Conservation (phyloP, 2,797 vertebrate genomes). For the Sebastes minor region DNA sequence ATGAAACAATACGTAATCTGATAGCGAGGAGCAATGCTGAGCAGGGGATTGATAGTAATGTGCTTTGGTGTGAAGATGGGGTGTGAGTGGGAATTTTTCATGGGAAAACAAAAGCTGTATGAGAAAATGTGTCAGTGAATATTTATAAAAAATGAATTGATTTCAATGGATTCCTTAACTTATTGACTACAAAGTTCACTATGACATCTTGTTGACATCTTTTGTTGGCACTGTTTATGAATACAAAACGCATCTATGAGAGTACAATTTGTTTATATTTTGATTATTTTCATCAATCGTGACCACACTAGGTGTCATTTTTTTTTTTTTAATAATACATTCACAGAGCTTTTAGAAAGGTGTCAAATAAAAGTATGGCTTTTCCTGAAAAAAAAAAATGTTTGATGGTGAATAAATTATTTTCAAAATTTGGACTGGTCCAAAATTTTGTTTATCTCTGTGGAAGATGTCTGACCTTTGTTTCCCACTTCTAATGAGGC, state of each 20-base stretch:
- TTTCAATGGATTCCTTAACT: neutral
- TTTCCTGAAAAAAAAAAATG: too few species aligned
- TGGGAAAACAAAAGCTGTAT: neutral
- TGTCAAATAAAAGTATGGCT: too few species aligned
- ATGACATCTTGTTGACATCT: neutral
- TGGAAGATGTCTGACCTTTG: too few species aligned
- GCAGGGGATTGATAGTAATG: slow-evolving; percentile 19
- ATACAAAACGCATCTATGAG: neutral
- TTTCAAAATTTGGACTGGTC: too few species aligned
- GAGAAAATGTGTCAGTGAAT: neutral
- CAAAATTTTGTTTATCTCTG: too few species aligned
- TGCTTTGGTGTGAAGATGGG: neutral
- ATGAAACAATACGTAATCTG: slow-evolving; percentile 53
- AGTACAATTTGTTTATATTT: neutral
- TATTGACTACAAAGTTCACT: neutral
- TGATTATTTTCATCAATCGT: neutral
- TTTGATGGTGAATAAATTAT: too few species aligned
- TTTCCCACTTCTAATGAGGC: too few species aligned
- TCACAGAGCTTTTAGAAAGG: too few species aligned
- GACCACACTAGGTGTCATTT: neutral
- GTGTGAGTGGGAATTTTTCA: neutral
- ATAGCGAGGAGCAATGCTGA: slow-evolving; percentile 15
- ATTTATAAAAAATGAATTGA: neutral
- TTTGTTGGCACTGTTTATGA: neutral
- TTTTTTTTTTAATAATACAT: too few species aligned